A percentile compares a stretch with the other conserved stretches of the same genome.
phyloP scores from a whole-genome alignment of 2,888 invertebrate species.

The Drepanosiphum platanoidis region DNA sequence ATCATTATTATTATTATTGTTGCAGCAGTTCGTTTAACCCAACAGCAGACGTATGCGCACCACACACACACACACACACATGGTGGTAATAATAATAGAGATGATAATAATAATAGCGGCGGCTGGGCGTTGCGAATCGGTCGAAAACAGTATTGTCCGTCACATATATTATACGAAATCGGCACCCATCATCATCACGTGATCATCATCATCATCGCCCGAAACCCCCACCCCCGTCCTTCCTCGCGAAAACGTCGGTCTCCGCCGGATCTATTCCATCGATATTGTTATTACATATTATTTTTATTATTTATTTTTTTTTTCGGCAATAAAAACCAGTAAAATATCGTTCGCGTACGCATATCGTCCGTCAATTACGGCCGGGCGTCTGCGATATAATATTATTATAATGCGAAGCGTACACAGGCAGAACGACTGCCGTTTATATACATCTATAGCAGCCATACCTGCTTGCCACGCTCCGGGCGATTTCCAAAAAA shows the following conservation, averaged over 20 bases:
- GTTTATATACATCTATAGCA: neutral
- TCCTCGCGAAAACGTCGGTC: too few species aligned
- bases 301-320: neutral
- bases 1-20: slow-evolving; percentile 18
- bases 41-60: neutral
- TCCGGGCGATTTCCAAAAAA: slow-evolving; percentile 28
- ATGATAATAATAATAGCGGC: slow-evolving; percentile 2
- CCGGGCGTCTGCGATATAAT: neutral
- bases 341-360: slow-evolving; percentile 19
- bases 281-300: neutral
- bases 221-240: neutral
- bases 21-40: slow-evolving; percentile 57
- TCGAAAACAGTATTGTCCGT: slow-evolving; percentile 56
- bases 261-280: too few species aligned
- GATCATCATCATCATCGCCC: neutral
- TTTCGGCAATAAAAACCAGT: slow-evolving; percentile 1
- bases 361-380: slow-evolving; percentile 50
- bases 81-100: neutral
- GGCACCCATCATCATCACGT: slow-evolving; percentile 23
- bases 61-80: neutral
- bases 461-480: neutral
- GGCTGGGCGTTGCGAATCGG: slow-evolving; percentile 45
- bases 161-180: slow-evolving; percentile 28
- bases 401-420: slow-evolving; percentile 11
- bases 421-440: slow-evolving; percentile 27